A percentile compares a stretch with the other conserved stretches of the same genome.
phyloP scores from a whole-genome alignment of 2,113 vertebrate genomes.

The Trogon surrucura region DNA sequence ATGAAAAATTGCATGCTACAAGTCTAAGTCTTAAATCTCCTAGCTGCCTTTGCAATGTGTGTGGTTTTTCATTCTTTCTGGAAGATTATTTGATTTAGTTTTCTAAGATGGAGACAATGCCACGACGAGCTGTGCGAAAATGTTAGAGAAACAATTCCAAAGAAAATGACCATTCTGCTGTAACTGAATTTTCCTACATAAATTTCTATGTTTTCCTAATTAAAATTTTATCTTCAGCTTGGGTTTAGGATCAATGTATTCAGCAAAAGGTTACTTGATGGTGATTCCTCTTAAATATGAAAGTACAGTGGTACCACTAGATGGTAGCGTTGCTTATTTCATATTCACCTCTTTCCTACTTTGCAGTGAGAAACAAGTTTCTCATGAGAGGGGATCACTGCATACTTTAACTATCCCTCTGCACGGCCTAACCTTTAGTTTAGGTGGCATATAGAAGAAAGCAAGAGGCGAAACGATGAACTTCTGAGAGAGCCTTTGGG shows the following conservation, averaged over 20 bases:
- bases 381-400: not conserved
- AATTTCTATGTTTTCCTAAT: not conserved
- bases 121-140: not conserved
- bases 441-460: not conserved
- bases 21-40: not conserved
- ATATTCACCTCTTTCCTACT: not conserved
- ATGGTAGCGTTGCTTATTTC: slow-evolving; percentile 53
- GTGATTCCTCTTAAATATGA: not conserved
- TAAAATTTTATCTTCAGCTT: not conserved
- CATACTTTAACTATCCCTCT: accelerated
- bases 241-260: not conserved
- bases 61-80: not conserved
- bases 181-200: not conserved
- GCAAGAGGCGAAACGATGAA: not conserved
- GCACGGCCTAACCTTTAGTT: accelerated
- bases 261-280: not conserved
- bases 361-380: not conserved
- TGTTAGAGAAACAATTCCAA: not conserved
- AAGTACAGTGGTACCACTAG: slow-evolving; percentile 28
- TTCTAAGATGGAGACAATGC: not conserved
- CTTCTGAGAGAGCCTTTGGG: not conserved
- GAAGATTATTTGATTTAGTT: not conserved
- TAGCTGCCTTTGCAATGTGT: not conserved
- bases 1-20: not conserved
- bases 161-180: not conserved